Base-by-base conservation (phyloP, 1,140 invertebrate species). In the Aphelinus atriplicis region DNA sequence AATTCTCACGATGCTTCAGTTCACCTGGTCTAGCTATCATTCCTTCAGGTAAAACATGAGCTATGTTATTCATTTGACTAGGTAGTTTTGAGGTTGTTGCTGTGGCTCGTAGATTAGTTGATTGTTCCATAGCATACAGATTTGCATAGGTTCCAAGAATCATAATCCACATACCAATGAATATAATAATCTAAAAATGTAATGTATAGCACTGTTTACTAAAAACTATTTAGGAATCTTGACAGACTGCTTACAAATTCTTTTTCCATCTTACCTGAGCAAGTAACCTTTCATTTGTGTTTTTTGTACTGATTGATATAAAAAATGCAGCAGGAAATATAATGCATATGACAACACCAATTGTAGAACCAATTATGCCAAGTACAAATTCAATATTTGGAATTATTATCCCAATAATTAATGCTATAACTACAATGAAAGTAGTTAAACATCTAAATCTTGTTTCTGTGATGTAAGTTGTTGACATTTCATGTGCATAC, bases 331-430 rank as follows among this genome's bases (percentile, higher is more conserved):
- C 93, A 1, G 97, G 97, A 82, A 98, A 95, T 80, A 98, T 94
- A 10, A 97, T 91, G 81, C 96, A 98, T 77, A 98, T 95, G 71
- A 96, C 91, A n/a, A 96, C 94, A 3, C 97, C 97, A 79, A 97
- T 96, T 7, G 97, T 98, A 9, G 97, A 96, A 9, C 97, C 97
- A 67, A 97, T 93, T 50, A 98, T 85, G 3, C 96, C 96, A 47
- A 98, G 90, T 63, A 98, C 95, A 79, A 98, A 91, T 88, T 98
- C 97, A 75, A 99, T 96, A 81, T 94, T 95, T 42, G 95, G 95
- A 78, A 96, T 91, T 57, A 95, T 81, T 58, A 97, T 89, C 2
- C 94, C 95, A 70, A 94, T 90, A 46, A 92, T 85, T 43, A 97
- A 88, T 3, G 96, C 93, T n/a, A 91, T 88, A 1, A 87, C 79